These are phyloP conservation scores for Troides oblongomaculatus DNA, from an alignment of 2,888 invertebrate species.

Conservation along the genomic window DNA sequence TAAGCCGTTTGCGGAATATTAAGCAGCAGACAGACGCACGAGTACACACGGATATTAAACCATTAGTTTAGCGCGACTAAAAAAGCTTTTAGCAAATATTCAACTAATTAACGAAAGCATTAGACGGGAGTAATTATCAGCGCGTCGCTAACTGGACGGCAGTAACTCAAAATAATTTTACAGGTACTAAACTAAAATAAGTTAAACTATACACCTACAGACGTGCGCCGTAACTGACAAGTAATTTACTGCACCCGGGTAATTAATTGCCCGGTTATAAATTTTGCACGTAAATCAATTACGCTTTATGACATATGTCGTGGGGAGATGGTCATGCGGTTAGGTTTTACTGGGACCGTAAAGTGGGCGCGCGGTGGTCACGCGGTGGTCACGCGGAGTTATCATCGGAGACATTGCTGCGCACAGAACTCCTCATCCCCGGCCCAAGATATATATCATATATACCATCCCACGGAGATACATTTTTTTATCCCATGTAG, in stretches of 20 bases:
- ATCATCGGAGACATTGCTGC: no score
- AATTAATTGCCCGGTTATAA: constrained; percentile 42
- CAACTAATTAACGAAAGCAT: not conserved
- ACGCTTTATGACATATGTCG: constrained; percentile 40
- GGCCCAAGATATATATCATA: no score
- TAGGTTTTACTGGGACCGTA: constrained; percentile 24
- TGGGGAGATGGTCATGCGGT: constrained; percentile 18
- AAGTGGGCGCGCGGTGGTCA: not conserved
- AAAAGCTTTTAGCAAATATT: not conserved
- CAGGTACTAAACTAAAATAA: constrained; percentile 30
- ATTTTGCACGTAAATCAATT: constrained; percentile 46
- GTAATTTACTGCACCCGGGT: constrained; percentile 39
- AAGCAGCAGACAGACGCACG: no score
- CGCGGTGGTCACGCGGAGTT: no score
- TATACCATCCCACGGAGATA: no score
- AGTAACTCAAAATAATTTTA: constrained; percentile 25
- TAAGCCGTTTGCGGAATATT: no score
- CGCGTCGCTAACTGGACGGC: not conserved
- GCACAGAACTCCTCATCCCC: no score
- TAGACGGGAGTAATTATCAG: not conserved
- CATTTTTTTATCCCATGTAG: no score
- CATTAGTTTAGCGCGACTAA: no score
- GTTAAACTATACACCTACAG: constrained; percentile 31
- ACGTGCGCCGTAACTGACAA: constrained; percentile 32
- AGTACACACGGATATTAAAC: no score